Conservation (phyloP, 2,797 vertebrate genomes). For the Podargus strigoides region DNA sequence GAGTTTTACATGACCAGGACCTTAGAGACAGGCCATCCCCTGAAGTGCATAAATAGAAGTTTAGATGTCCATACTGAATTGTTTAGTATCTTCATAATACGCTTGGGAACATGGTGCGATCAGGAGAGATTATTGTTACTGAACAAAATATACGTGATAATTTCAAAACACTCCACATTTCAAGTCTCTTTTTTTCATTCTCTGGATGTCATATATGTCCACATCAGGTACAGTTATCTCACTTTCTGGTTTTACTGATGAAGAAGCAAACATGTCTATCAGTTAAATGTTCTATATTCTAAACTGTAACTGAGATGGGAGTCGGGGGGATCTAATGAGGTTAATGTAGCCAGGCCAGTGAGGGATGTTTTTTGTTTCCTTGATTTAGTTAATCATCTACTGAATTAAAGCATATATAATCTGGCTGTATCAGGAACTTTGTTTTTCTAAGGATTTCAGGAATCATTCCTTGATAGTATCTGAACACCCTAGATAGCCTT, state of each 20-base stretch:
- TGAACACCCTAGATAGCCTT: neutral
- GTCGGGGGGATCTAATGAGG: neutral
- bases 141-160: accelerated
- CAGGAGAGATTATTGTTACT: neutral
- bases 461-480: neutral
- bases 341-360: neutral
- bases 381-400: neutral
- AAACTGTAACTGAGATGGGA: neutral
- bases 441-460: neutral
- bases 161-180: neutral
- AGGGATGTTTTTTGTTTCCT: neutral
- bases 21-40: neutral
- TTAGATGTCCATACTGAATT: neutral
- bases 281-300: neutral
- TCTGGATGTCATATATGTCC: neutral
- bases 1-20: neutral
- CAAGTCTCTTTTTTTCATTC: neutral
- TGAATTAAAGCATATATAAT: neutral
- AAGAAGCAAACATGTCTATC: neutral
- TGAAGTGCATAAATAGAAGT: neutral
- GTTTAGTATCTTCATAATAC: neutral
- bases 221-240: neutral
- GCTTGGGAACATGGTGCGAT: accelerated
- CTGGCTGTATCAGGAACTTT: neutral
- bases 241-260: neutral